A percentile compares a stretch with the other conserved stretches of the same genome.
Evolutionary conservation across 1,140 invertebrate species (phyloP).

Genomic region (Formica selysi): DNA sequence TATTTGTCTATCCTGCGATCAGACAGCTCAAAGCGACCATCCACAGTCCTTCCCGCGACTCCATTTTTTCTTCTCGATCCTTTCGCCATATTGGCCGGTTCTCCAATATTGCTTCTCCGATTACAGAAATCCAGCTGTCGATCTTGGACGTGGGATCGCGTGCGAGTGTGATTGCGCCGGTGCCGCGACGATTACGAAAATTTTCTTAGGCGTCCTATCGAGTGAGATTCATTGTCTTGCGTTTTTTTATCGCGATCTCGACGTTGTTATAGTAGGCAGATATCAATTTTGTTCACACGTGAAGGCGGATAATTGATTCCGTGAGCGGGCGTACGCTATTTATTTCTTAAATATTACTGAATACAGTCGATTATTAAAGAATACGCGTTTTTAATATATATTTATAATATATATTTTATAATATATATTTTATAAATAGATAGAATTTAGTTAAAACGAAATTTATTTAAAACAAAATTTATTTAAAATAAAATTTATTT

Average conservation of each 20-base stretch:
- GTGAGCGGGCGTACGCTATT: neutral
- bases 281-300: conserved; percentile 39
- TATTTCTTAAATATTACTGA: neutral
- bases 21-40: conserved; percentile 68
- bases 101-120: conserved; percentile 60
- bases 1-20: conserved; percentile 78
- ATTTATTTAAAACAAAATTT: no score
- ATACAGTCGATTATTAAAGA: conserved; percentile 16
- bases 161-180: neutral
- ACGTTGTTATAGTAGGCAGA: neutral
- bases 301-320: conserved; percentile 20
- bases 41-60: conserved; percentile 69
- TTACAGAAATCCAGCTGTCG: conserved; percentile 77
- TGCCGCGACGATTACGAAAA: neutral
- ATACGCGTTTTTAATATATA: neutral
- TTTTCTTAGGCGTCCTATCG: conserved; percentile 1
- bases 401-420: no score
- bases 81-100: conserved; percentile 68
- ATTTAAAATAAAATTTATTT: no score
- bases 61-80: conserved; percentile 72
- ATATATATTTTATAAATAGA: no score
- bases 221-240: neutral
- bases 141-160: conserved; percentile 28
- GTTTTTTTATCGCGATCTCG: neutral
- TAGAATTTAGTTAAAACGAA: no score